Conservation (phyloP, 2,888 invertebrate genomes). For the Ceriagrion tenellum region DNA sequence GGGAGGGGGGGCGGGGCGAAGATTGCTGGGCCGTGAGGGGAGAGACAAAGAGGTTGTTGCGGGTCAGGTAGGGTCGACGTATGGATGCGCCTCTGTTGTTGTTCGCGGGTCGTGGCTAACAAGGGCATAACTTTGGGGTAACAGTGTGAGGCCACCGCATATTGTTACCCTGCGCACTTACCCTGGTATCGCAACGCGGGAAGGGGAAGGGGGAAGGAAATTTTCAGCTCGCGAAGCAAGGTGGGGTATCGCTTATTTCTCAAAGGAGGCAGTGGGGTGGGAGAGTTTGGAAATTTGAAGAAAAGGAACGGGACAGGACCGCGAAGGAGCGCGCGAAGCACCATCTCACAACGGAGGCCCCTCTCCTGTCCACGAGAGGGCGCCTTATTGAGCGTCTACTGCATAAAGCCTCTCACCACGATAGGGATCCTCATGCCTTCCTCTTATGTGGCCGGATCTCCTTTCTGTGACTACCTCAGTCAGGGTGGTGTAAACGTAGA, state of each 20-base stretch:
- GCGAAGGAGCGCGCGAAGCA: no score
- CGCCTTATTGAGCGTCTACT: no score
- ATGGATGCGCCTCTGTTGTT: neutral
- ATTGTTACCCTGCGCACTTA: no score
- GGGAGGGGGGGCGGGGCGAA: neutral
- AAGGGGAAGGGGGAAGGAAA: neutral
- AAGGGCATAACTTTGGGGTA: conserved; percentile 40
- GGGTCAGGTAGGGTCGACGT: neutral
- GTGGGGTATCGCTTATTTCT: neutral
- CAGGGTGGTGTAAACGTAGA: no score
- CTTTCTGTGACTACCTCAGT: no score
- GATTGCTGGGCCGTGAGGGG: neutral
- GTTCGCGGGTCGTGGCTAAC: conserved; percentile 37
- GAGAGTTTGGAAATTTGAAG: neutral
- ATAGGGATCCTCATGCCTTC: no score
- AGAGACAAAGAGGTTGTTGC: neutral
- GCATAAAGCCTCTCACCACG: no score
- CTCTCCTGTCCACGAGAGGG: no score
- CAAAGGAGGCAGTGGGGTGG: neutral
- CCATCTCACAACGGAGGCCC: no score
- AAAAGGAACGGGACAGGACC: neutral
- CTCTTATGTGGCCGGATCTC: no score
- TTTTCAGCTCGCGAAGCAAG: neutral
- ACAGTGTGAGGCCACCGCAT: neutral
- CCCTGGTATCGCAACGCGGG: neutral